Evolutionary conservation across 1,140 invertebrate genomes (phyloP).

Genomic region (Meloidogyne floridensis): DNA sequence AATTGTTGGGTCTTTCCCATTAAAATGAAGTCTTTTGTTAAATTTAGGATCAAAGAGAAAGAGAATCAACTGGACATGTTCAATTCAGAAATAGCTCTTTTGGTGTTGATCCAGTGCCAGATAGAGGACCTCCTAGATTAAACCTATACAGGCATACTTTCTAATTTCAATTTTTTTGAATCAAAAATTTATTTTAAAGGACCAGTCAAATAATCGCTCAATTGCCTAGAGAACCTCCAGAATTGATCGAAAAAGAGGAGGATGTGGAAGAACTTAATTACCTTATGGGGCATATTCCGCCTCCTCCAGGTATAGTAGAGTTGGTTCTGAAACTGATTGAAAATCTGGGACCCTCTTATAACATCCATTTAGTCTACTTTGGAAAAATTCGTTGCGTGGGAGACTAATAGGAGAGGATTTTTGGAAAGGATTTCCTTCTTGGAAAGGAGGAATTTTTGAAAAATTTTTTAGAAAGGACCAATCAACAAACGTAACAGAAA

Average conservation of each 20-base stretch:
- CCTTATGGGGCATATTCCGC: background rate
- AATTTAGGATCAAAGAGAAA: constrained; percentile 7
- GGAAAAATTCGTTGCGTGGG: background rate
- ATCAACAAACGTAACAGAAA: no score
- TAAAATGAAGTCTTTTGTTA: background rate
- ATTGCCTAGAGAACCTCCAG: constrained; percentile 22
- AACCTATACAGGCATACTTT: constrained; percentile 20
- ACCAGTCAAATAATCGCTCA: constrained; percentile 34
- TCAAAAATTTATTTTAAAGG: background rate
- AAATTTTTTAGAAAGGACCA: no score
- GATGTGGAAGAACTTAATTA: constrained; percentile 6
- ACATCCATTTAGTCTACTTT: no score
- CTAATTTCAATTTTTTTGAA: background rate
- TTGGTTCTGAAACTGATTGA: background rate
- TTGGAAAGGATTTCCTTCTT: no score
- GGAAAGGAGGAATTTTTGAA: no score
- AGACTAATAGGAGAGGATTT: no score
- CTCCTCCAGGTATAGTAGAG: background rate
- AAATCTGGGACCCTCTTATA: background rate
- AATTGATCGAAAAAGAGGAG: constrained; percentile 12
- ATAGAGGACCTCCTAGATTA: constrained; percentile 24
- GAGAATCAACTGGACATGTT: background rate
- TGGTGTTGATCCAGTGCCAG: constrained; percentile 3
- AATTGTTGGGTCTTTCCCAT: background rate
- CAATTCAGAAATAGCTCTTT: constrained; percentile 24